Base-by-base conservation (phyloP, 2,888 invertebrate species). In the Subacronicta megacephala region DNA sequence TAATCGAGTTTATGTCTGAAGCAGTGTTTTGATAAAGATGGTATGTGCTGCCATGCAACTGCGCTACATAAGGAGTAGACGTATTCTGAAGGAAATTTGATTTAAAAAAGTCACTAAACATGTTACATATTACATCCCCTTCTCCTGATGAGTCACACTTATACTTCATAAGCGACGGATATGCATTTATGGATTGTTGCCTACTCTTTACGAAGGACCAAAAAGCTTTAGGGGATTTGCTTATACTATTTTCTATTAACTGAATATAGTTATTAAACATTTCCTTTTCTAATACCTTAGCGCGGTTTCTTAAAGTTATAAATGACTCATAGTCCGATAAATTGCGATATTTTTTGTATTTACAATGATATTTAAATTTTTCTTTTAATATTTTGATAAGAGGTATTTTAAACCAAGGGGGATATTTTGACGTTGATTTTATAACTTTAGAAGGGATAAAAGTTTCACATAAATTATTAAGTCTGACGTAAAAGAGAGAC, bases 371-470 rank as follows among this genome's bases (percentile, higher is more conserved):
- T 36, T 64, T 64, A 10, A 13, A 13, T 36, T 64, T 64, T 51
- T 60, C 64, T 47, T 50, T 60, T 7, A 64, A 6, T 9, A 60
- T 38, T 51, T 55, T 63, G n/a, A 59, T 52, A 1, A 63, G 42
- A 3, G 62, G 55, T 0, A 3, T 35, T 10, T 40, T 43, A 42
- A 37, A 57, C 57, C 57, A 57, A 7, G 37, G 57, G 2, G 51
- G 50, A 36, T 51, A 46, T 37, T 42, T 51, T 9, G 20, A 17
- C 3, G 10, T 2, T 13, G 62, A 38, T 12, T 17, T 37, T 20
- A 47, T 13, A 7, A 33, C 10, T 47, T 51, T 43, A 7, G 35
- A 7, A 6, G 50, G 50, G 0, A 50, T 33, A 15, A 38, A 45
- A 5, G 33, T 12, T 6, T 57, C 40, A 12, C 45, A 13, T 35